Evolutionary conservation across 2,797 vertebrate species (phyloP).

Genomic region (Tenualosa thibaudeaui): DNA sequence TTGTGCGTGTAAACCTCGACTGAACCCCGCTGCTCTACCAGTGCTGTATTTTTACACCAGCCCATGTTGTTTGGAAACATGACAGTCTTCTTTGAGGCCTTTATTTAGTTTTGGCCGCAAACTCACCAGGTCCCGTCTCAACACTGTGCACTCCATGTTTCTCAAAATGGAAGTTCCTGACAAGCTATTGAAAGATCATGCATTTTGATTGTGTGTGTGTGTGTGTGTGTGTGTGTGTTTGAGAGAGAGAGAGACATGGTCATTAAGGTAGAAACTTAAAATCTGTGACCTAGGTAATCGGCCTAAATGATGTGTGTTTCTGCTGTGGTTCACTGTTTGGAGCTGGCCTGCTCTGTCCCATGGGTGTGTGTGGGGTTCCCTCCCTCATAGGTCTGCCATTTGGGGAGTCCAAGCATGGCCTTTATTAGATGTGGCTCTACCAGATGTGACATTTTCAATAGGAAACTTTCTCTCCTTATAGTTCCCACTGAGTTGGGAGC

Average conservation of each 20-base stretch:
- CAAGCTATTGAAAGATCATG: constrained; percentile 57
- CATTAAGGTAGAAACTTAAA: not conserved
- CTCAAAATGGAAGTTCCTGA: constrained; percentile 56
- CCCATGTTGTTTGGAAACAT: constrained; percentile 42
- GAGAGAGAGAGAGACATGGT: not conserved
- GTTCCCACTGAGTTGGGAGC: not conserved
- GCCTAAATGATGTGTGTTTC: not conserved
- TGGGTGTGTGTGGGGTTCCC: not conserved
- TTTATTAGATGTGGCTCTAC: not conserved
- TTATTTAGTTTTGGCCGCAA: constrained; percentile 63
- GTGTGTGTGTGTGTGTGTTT: constrained; percentile 4
- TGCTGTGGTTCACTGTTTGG: not conserved
- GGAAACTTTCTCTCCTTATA: not conserved
- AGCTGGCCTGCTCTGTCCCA: not conserved
- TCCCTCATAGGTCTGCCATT: not conserved
- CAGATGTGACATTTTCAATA: not conserved
- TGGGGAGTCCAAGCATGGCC: not conserved
- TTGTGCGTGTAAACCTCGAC: constrained; percentile 7
- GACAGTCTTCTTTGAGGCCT: constrained; percentile 60
- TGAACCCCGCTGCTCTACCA: constrained; percentile 50
- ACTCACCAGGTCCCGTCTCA: constrained; percentile 50
- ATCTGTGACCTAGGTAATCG: not conserved
- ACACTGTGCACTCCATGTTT: constrained; percentile 63
- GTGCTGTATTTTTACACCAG: constrained; percentile 50
- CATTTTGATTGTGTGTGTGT: constrained; percentile 35